Conservation (phyloP, 2,888 invertebrate species). For the Calliphora vomitoria region DNA sequence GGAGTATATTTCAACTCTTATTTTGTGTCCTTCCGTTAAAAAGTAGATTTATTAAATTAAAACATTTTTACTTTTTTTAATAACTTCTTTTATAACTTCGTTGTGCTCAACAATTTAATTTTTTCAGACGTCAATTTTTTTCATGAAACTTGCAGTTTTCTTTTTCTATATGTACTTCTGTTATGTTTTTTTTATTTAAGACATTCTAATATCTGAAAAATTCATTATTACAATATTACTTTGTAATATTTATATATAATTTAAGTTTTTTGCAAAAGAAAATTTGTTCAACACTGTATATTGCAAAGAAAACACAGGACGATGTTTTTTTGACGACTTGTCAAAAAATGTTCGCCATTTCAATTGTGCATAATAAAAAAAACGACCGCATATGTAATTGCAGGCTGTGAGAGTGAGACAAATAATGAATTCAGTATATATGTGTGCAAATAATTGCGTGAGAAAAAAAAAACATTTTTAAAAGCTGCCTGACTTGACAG, state of each 20-base stretch:
- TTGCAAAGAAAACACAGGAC: slow-evolving; percentile 60
- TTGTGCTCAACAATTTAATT: slow-evolving; percentile 41
- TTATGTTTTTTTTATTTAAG: slow-evolving; percentile 41
- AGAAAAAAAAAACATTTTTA: slow-evolving; percentile 33
- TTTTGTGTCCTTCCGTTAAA: not conserved
- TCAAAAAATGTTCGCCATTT: slow-evolving; percentile 75
- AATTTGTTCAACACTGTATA: slow-evolving; percentile 40
- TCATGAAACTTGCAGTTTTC: slow-evolving; percentile 2
- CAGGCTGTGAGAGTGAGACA: slow-evolving; percentile 55
- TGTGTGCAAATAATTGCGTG: slow-evolving; percentile 63
- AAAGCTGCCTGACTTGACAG: slow-evolving; percentile 22
- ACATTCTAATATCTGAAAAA: slow-evolving; percentile 15
- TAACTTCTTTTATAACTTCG: slow-evolving; percentile 25
- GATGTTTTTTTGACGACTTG: slow-evolving; percentile 68
- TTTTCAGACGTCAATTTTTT: slow-evolving; percentile 54
- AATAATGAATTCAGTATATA: not conserved
- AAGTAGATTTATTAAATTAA: slow-evolving; percentile 5
- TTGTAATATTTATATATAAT: slow-evolving; percentile 24
- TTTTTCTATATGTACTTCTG: slow-evolving; percentile 30
- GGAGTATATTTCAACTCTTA: slow-evolving; percentile 29
- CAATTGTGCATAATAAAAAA: slow-evolving; percentile 62
- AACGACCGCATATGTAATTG: slow-evolving; percentile 51
- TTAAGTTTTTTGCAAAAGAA: slow-evolving; percentile 55
- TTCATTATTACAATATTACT: not conserved
- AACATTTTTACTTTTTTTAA: slow-evolving; percentile 28